Conservation (phyloP, 2,797 vertebrate species). For the Lepus townsendii region DNA sequence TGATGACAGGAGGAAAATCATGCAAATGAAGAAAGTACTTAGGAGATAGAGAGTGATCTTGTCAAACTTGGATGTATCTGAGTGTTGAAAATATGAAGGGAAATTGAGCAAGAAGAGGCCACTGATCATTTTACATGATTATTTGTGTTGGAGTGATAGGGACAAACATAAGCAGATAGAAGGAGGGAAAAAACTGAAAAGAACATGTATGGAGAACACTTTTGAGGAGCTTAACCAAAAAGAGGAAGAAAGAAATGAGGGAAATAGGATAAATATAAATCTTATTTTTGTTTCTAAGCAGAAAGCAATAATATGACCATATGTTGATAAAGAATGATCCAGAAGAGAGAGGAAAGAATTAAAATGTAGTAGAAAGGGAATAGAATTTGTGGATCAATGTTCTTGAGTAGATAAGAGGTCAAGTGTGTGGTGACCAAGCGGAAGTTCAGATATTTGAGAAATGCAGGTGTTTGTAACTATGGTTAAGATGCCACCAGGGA, state of each 20-base stretch:
- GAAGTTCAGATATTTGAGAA: not conserved
- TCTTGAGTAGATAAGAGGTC: not conserved
- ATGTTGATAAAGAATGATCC: not conserved
- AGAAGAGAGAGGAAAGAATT: not conserved
- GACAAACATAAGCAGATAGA: not conserved
- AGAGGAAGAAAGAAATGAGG: not conserved
- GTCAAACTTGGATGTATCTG: not conserved
- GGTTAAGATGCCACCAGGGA: too few species aligned
- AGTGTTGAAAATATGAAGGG: not conserved
- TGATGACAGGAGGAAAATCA: not conserved
- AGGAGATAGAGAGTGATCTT: not conserved
- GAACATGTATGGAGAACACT: not conserved
- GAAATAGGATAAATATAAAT: not conserved
- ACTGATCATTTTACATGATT: not conserved
- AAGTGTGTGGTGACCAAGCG: not conserved
- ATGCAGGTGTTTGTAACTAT: too few species aligned
- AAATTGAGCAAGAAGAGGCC: not conserved
- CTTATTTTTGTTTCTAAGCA: not conserved
- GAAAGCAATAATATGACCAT: conserved; percentile 3
- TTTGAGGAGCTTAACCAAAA: conserved; percentile 7
- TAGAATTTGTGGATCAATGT: not conserved
- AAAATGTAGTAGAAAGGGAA: not conserved
- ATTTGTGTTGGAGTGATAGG: not conserved
- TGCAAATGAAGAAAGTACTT: not conserved
- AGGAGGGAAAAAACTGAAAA: conserved; percentile 10